Base-by-base conservation (phyloP, 2,113 vertebrate genomes). In the Sitta europaea region DNA sequence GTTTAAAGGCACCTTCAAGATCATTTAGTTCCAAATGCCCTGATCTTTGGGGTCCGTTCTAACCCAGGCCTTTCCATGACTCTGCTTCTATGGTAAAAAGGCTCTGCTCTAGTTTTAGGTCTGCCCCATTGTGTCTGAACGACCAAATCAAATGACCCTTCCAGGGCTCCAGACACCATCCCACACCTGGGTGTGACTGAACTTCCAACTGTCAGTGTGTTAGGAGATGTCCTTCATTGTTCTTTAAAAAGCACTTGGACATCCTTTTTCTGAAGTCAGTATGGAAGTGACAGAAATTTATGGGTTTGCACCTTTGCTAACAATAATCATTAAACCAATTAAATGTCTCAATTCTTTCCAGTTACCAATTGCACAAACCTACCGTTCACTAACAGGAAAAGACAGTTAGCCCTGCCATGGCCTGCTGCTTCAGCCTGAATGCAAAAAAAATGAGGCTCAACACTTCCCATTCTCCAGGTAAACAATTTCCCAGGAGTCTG, bases 401-500 rank as follows among this genome's bases (percentile, higher is more conserved):
- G 29, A n/a, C 59, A 79, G 55, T 40, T 43, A 74, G 35, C 50
- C 42, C 38, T 79, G 78, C 59, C 59, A 18, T 2, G 48, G 43
- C 43, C 1, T 2, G 40, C 40, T 63, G 19, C 86, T 92, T 2
- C 1, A 74, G 59, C 51, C 43, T 55, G 51, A 92, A 59, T 0
- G 0, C 50, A 90, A 72, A 86, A 86, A 86, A 94, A 82, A 81
- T 21, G 53, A 84, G 61, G 21, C 57, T 65, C 45, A 54, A 35
- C 38, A 67, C 53, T 92, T 95, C 55, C 40, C 19, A 48, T 94
- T 78, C 79, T 94, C 61, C 58, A 94, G 73, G 75, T 83, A 78
- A 90, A 88, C 8, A 4, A 72, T 73, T 88, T 94, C 93, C 90
- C 80, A 88, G 54, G 67, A 90, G 57, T 72, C 75, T 93, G 75